Base-by-base conservation (phyloP, 2,797 vertebrate genomes). In the Hemitrygon akajei region DNA sequence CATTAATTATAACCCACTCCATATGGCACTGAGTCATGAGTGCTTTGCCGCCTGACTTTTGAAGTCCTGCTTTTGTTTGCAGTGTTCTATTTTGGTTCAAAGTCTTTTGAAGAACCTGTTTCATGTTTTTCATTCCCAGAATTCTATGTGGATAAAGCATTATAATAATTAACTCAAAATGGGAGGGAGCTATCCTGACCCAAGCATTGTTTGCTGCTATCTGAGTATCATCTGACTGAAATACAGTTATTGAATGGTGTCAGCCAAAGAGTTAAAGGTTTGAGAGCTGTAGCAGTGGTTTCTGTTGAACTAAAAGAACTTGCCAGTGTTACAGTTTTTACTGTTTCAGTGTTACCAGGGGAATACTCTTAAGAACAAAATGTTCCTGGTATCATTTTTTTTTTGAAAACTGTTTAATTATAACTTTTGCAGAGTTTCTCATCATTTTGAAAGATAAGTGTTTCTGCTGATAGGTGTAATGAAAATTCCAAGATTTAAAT, bases 301-400 rank as follows among this genome's bases (percentile, higher is more conserved):
- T 75, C 25, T 92, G 40, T 92, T 92, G 69, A 92, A 27, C 91
- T 92, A 14, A 66, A 75, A 75, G 71, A 75, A 76, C 40, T 60
- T 93, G 91, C 91, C 37, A 76, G 71, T 30, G 91, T n/a, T 76
- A 47, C 37, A 76, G 91, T 76, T 71, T 93, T 93, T 22, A 93
- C 71, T 93, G 71, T 93, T 75, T 92, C 66, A 71, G 69, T 75
- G 91, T 76, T 93, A 93, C 91, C 71, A 93, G 27, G 91, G 91
- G 91, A 93, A 93, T 93, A 76, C 69, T n/a, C 69, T 93, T n/a
- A 71, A 76, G 91, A 56, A 76, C 91, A 93, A 93, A 93, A 58
- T 93, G 91, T 93, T 93, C 91, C 40, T 93, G 91, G 27, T 93
- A 76, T n/a, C 91, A 93, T 73, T 1, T 93, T 76, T 56, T 73